Percentiles rank a stretch among this genome's conserved stretches.
Evolutionary conservation across 1,140 invertebrate genomes (phyloP).

Genomic region (Centruroides vittatus): DNA sequence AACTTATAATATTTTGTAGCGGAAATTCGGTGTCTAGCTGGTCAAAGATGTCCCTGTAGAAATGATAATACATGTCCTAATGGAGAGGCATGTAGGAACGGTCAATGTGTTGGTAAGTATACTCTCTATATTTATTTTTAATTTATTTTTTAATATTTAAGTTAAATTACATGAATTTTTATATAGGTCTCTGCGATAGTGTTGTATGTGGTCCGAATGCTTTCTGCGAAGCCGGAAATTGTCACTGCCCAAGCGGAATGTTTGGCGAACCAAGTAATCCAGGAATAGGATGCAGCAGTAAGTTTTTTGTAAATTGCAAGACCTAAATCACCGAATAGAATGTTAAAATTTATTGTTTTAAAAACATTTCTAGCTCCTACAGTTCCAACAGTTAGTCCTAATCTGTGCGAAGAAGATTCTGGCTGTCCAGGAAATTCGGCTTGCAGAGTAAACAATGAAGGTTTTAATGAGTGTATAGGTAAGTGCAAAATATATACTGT

Average conservation of each 20-base stretch:
- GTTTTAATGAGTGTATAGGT: constrained; percentile 15
- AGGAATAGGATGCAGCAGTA: constrained; percentile 19
- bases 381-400: constrained; percentile 1
- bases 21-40: constrained; percentile 10
- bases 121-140: not conserved
- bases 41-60: constrained; percentile 11
- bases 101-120: constrained; percentile 9
- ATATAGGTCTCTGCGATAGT: constrained; percentile 11
- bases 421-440: constrained; percentile 10
- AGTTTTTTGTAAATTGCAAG: not conserved
- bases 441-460: constrained; percentile 11
- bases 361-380: constrained; percentile 7
- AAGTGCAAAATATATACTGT: not conserved
- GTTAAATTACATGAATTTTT: not conserved
- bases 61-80: constrained; percentile 6
- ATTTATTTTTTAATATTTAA: not conserved
- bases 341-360: not conserved
- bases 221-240: constrained; percentile 63
- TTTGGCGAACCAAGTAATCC: constrained; percentile 58
- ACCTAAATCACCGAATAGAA: no score
- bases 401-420: constrained; percentile 13
- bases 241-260: constrained; percentile 61
- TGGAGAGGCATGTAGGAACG: constrained; percentile 13
- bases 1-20: not conserved
- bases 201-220: constrained; percentile 66